Evolutionary conservation across 2,113 vertebrate genomes (phyloP).

Genomic region (Larimichthys polyactis): DNA sequence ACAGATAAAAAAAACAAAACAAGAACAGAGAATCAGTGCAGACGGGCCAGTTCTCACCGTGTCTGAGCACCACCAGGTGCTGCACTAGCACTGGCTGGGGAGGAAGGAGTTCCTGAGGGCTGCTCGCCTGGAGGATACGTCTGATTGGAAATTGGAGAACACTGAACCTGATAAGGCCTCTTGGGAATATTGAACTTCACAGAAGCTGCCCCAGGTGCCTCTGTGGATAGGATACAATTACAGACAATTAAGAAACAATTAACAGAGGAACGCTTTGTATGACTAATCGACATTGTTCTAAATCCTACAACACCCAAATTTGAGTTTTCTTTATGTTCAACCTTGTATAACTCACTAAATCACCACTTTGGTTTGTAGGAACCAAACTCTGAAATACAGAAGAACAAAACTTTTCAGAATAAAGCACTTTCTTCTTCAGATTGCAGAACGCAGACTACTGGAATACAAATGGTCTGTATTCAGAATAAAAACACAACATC

Average conservation of each 20-base stretch:
- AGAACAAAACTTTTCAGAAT: neutral
- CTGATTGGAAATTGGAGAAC: constrained; percentile 83
- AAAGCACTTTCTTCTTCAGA: neutral
- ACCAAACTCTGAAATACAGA: neutral
- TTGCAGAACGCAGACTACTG: neutral
- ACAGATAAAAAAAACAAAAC: neutral
- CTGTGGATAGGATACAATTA: constrained; percentile 67
- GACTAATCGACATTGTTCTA: neutral
- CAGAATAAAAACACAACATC: neutral
- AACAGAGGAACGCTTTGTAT: neutral
- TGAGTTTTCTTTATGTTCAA: neutral
- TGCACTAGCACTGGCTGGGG: constrained; percentile 59
- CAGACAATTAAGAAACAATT: neutral
- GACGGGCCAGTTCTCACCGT: constrained; percentile 59
- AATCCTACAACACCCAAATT: neutral
- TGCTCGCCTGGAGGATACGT: constrained; percentile 83
- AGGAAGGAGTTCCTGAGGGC: constrained; percentile 60
- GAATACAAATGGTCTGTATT: neutral
- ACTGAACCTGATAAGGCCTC: constrained; percentile 84
- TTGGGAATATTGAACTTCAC: constrained; percentile 94
- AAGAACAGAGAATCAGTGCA: neutral
- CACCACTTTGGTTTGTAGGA: neutral
- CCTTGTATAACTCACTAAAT: neutral
- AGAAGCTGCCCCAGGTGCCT: constrained; percentile 87
- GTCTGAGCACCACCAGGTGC: constrained; percentile 72